Evolutionary conservation across 2,888 invertebrate genomes (phyloP).

Genomic region (Meiosimyza decipiens): DNA sequence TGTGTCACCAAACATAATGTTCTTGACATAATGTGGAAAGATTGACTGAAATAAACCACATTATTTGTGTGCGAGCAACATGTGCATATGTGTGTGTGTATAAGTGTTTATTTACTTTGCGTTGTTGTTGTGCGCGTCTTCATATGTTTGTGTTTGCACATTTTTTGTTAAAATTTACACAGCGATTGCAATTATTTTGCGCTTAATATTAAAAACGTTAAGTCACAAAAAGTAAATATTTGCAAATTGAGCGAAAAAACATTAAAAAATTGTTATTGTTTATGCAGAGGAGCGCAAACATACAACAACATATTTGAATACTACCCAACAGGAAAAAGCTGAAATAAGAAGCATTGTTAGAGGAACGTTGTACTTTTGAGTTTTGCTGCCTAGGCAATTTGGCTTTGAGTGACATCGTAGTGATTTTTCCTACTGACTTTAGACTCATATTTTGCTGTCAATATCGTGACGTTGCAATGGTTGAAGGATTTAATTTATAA

Average conservation of each 20-base stretch:
- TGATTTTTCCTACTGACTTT: too few species aligned
- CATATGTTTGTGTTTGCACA: not conserved
- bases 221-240: constrained; percentile 6
- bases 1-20: not conserved
- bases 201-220: constrained; percentile 11
- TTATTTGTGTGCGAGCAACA: too few species aligned
- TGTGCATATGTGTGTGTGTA: constrained; percentile 15
- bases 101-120: not conserved
- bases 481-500: too few species aligned
- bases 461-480: too few species aligned
- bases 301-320: not conserved
- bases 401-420: too few species aligned
- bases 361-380: too few species aligned
- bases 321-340: too few species aligned
- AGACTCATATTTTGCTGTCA: too few species aligned
- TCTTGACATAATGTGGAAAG: not conserved
- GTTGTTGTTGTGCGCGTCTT: not conserved
- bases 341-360: too few species aligned
- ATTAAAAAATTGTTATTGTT: constrained; percentile 20
- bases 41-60: too few species aligned
- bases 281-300: not conserved
- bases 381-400: too few species aligned
- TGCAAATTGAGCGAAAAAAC: constrained; percentile 5
- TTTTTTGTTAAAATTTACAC: constrained; percentile 4
- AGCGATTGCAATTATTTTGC: not conserved